These are phyloP conservation scores for Junonia oenone DNA, from an alignment of 2,888 invertebrate genomes.

Conservation along the genomic window DNA sequence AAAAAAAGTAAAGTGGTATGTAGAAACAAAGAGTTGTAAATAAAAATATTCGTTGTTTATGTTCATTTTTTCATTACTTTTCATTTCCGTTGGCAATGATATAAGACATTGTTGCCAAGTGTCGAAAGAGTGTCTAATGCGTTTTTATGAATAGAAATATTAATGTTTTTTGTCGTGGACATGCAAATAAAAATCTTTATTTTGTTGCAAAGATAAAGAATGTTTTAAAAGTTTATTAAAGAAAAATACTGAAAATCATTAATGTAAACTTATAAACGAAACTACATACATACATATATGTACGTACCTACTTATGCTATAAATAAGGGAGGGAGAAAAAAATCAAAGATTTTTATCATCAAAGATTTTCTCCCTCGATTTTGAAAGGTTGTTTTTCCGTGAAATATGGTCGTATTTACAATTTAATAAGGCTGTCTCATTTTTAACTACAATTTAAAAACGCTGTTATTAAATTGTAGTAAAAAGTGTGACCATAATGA, in stretches of 20 bases:
- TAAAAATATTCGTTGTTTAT: conserved; percentile 4
- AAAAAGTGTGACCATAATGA: too few species aligned
- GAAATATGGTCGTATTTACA: too few species aligned
- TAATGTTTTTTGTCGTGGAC: not conserved
- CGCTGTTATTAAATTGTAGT: too few species aligned
- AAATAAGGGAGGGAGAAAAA: too few species aligned
- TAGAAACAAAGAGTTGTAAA: not conserved
- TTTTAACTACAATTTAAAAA: too few species aligned
- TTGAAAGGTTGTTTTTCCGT: too few species aligned
- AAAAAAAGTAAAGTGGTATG: not conserved
- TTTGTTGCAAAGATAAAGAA: not conserved
- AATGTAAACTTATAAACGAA: too few species aligned
- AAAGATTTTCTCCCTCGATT: too few species aligned
- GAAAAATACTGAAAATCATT: not conserved
- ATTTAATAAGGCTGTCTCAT: too few species aligned
- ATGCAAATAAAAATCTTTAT: not conserved
- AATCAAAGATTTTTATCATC: too few species aligned
- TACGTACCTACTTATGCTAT: too few species aligned
- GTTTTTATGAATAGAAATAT: not conserved
- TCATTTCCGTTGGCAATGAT: conserved; percentile 18
- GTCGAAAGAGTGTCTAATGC: not conserved
- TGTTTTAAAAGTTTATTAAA: not conserved
- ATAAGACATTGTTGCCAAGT: conserved; percentile 13
- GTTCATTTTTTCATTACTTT: not conserved
- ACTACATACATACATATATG: too few species aligned